Conservation (phyloP, 2,797 vertebrate genomes). For the Delichon dasypus region DNA sequence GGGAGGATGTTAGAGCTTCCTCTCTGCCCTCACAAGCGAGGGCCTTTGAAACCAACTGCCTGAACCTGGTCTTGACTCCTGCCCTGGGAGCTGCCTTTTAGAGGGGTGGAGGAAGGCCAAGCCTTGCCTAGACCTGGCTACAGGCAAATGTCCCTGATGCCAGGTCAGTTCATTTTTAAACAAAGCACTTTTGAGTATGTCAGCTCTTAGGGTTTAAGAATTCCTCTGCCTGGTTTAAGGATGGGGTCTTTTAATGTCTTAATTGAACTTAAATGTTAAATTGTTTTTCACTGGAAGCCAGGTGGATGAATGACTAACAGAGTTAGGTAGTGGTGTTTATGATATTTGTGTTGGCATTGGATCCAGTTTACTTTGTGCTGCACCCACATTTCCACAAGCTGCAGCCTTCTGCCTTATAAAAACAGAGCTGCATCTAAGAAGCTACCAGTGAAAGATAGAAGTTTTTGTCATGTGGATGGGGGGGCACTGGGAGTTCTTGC, state of each 20-base stretch:
- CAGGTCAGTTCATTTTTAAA: neutral
- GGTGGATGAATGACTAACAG: neutral
- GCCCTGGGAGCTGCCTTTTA: neutral
- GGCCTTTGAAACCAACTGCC: neutral
- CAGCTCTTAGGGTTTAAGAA: neutral
- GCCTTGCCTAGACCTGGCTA: neutral
- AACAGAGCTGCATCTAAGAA: neutral
- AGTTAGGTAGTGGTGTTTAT: neutral
- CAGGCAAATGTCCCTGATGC: neutral
- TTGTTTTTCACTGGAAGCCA: neutral
- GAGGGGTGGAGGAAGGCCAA: neutral
- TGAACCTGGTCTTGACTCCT: neutral
- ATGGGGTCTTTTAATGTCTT: neutral
- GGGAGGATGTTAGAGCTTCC: neutral
- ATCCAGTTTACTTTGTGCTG: constrained; percentile 11
- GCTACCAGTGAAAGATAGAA: neutral
- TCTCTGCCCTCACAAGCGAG: neutral
- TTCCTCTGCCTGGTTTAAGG: neutral
- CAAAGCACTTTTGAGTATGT: neutral
- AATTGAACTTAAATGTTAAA: neutral
- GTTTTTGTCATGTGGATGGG: neutral
- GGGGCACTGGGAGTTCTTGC: neutral
- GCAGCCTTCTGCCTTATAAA: neutral
- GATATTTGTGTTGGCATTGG: constrained; percentile 13
- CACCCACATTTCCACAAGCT: neutral